Percentiles rank a stretch among this genome's conserved stretches.
Evolutionary conservation across 2,797 vertebrate species (phyloP).

Genomic region (Clarias fuscus): DNA sequence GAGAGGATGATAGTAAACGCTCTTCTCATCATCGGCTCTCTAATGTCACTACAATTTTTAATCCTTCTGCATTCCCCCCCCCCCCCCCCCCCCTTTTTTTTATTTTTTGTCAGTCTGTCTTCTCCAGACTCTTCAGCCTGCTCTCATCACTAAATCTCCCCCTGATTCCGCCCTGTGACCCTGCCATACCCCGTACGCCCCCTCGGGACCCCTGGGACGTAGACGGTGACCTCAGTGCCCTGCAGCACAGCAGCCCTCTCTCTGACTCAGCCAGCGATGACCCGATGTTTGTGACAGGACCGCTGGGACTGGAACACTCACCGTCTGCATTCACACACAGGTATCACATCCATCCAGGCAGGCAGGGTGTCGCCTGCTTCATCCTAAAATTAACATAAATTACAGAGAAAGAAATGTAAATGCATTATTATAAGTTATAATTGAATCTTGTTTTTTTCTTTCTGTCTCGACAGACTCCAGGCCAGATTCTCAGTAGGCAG

Average conservation of each 20-base stretch:
- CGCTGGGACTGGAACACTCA: conserved; percentile 58
- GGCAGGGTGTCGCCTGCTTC: too few species aligned
- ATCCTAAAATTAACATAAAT: background rate
- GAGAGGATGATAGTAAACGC: background rate
- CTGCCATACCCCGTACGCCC: conserved; percentile 73
- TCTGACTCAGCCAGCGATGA: conserved; percentile 71
- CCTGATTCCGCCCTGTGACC: conserved; percentile 60
- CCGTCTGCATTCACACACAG: conserved; percentile 67
- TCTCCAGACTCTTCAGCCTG: conserved; percentile 64
- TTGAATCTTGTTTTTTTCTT: background rate
- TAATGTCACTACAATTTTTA: background rate
- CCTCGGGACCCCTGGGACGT: conserved; percentile 70
- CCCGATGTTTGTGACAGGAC: conserved; percentile 60
- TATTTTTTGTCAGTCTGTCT: conserved; percentile 57
- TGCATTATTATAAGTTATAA: background rate
- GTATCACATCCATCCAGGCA: conserved; percentile 53
- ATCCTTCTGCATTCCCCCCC: background rate
- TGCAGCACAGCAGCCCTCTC: conserved; percentile 69
- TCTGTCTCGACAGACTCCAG: conserved; percentile 62
- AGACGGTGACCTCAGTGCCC: conserved; percentile 64
- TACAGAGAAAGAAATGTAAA: background rate
- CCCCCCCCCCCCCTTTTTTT: too few species aligned
- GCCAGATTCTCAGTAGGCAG: conserved; percentile 69
- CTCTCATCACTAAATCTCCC: conserved; percentile 64
- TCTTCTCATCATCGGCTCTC: background rate